These are phyloP conservation scores for Caranx ignobilis DNA, from an alignment of 2,113 vertebrate genomes.

Conservation along the genomic window DNA sequence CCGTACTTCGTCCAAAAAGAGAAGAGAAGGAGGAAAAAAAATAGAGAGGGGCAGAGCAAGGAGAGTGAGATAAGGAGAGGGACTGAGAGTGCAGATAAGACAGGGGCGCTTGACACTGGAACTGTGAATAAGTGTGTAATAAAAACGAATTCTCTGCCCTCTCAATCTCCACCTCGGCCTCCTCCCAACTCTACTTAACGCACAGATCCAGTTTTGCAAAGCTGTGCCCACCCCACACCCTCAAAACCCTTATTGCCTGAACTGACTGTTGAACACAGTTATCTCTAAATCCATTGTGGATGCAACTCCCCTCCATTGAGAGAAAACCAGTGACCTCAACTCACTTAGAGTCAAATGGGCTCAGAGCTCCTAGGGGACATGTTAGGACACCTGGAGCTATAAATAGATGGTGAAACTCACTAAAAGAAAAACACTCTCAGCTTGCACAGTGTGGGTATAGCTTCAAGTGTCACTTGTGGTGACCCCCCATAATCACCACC, in stretches of 20 bases:
- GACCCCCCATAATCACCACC: neutral
- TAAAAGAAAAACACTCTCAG: neutral
- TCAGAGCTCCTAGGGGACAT: neutral
- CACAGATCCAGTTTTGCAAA: neutral
- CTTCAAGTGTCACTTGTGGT: neutral
- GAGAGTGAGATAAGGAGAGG: conserved; percentile 47
- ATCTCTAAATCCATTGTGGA: neutral
- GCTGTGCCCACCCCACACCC: neutral
- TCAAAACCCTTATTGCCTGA: neutral
- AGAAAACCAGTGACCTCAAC: neutral
- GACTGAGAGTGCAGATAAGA: conserved; percentile 51
- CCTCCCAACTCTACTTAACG: neutral
- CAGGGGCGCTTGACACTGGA: conserved; percentile 16
- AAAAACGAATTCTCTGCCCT: conserved; percentile 25
- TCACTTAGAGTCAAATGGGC: neutral
- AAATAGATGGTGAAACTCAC: neutral
- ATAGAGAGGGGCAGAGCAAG: conserved; percentile 15
- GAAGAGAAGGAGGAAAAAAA: neutral
- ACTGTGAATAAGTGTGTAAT: conserved; percentile 37
- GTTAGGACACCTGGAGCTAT: neutral
- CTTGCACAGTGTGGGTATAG: neutral
- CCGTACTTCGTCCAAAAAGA: conserved; percentile 53
- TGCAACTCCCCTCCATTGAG: neutral
- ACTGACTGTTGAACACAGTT: neutral
- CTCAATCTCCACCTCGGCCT: neutral